Evolutionary conservation across 2,113 vertebrate species (phyloP).

Genomic region (Pungitius pungitius): DNA sequence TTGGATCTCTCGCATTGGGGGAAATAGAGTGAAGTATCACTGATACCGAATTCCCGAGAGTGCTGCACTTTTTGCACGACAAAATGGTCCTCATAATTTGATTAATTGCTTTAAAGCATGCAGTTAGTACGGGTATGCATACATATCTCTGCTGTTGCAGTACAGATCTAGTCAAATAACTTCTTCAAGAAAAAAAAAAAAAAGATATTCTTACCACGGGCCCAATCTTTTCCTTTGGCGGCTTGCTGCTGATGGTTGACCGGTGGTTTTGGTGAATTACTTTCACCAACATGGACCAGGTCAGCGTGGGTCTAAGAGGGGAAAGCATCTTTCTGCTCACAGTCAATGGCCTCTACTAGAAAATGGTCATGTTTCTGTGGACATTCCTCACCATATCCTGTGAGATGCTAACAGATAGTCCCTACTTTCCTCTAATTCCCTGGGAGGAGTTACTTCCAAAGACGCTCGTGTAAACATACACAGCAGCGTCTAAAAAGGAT

Average conservation of each 20-base stretch:
- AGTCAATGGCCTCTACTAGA: constrained; percentile 13
- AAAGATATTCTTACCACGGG: constrained; percentile 74
- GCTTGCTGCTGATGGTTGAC: constrained; percentile 75
- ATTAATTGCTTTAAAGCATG: constrained; percentile 7
- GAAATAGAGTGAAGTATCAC: constrained; percentile 38
- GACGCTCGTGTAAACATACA: constrained; percentile 58
- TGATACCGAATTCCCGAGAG: constrained; percentile 17
- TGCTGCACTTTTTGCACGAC: neutral
- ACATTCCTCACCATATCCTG: constrained; percentile 56
- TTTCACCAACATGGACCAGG: constrained; percentile 23
- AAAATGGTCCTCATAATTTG: neutral
- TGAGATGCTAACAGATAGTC: constrained; percentile 52
- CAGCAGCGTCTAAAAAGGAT: constrained; percentile 31
- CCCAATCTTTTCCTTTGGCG: constrained; percentile 78
- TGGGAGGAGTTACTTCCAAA: constrained; percentile 68
- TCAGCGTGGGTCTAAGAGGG: constrained; percentile 37
- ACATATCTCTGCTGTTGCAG: neutral
- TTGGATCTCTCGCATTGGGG: constrained; percentile 65
- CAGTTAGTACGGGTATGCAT: neutral
- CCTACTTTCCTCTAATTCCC: constrained; percentile 55
- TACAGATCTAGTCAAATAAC: neutral
- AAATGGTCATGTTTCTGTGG: constrained; percentile 31
- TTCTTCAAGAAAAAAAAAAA: neutral
- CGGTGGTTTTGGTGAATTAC: constrained; percentile 44
- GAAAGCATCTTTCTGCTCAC: constrained; percentile 63